Conservation (phyloP, 2,888 invertebrate genomes). For the Acronicta aceris region DNA sequence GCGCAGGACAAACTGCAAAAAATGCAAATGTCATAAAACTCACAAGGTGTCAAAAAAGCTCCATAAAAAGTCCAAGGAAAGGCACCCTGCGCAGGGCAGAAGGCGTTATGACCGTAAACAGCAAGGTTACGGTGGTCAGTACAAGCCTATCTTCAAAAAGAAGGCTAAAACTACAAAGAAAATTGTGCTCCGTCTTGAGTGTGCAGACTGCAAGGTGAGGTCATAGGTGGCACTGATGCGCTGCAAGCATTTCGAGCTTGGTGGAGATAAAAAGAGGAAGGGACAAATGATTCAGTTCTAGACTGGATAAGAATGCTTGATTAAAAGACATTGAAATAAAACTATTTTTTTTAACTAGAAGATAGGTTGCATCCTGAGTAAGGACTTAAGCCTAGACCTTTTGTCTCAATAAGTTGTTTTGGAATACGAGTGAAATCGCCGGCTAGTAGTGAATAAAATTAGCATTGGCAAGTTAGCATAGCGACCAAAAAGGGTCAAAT, state of each 20-base stretch:
- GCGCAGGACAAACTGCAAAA: conserved; percentile 99
- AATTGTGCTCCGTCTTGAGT: conserved; percentile 99
- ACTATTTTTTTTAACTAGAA: no score
- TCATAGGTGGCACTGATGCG: conserved; percentile 99
- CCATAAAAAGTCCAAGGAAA: conserved; percentile 99
- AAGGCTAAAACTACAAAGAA: conserved; percentile 99
- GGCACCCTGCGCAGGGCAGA: conserved; percentile 98
- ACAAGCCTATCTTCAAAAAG: conserved; percentile 99
- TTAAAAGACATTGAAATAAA: no score
- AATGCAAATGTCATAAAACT: conserved; percentile 99
- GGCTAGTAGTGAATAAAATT: no score
- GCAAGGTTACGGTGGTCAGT: conserved; percentile 99
- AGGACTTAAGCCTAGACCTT: no score
- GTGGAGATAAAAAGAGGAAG: conserved; percentile 99
- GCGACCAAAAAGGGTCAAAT: no score
- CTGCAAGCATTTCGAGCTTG: conserved; percentile 99
- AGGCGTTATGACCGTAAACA: conserved; percentile 99
- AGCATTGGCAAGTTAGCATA: no score
- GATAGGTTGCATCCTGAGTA: no score
- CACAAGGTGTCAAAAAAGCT: conserved; percentile 99
- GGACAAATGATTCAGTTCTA: conserved; percentile 99
- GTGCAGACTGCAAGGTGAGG: conserved; percentile 99
- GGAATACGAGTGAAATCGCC: no score
- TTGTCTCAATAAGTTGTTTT: no score
- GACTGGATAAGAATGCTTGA: conserved; percentile 87